Base-by-base conservation (phyloP, 92 coral and sea anemone species). In the Epizoanthus scotinus region DNA sequence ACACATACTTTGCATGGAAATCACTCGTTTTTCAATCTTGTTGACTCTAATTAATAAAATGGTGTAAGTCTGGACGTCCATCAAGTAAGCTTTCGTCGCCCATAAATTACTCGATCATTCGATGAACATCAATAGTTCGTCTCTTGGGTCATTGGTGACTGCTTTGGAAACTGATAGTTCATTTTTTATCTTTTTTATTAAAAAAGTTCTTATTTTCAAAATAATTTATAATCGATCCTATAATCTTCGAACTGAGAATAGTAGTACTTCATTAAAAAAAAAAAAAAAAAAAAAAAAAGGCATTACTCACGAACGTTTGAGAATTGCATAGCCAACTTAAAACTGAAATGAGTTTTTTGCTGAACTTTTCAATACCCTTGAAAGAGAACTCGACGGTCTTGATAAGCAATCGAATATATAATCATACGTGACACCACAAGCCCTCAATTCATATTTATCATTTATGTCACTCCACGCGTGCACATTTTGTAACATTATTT, bases 41-140 rank as follows among this genome's bases (percentile, higher is more conserved):
- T 75, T 75, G 81, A 75, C 34, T 75, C 55, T 38, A 75, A 75
- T 75, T 75, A 22, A 59, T 50, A 7, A 67, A 17, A 59, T 14
- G 8, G 81, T 13, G 81, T 25, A 56, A 5, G 49, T 8, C 20
- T 40, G 22, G 67, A 59, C 81, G 22, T 36, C 68, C 68, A 67
- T 60, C 58, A 58, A 40, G 61, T 22, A 75, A 38, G 21, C 38
- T 75, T 75, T 75, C 81, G 40, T 75, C 81, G 56, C 81, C 20
- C 56, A 59, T 74, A 74, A 74, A 74, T 8, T n/a, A 58, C 80
- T 74, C 80, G 60, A 31, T 58, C 28, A 57, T 38, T 56, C 36
- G 18, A 9, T 59, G 52, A 44, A 44, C 52, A 47, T 0, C 52
- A 47, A 47, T 10, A 9, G 52, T 9, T 47, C 52, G 52, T 47